These are phyloP conservation scores for Nomada flava DNA, from an alignment of 2,888 invertebrate species.

Conservation along the genomic window DNA sequence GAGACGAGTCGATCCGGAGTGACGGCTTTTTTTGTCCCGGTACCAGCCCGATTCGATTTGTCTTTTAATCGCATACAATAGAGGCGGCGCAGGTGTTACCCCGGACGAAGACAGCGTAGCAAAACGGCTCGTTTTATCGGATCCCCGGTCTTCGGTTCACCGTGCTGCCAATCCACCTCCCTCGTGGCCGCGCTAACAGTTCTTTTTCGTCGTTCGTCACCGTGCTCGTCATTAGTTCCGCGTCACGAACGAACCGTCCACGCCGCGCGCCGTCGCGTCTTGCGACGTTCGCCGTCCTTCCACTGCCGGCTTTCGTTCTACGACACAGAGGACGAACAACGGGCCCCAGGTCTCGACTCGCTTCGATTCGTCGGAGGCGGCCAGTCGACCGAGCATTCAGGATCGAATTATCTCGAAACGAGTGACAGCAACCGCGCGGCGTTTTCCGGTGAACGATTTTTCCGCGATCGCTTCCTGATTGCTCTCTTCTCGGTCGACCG, in stretches of 20 bases:
- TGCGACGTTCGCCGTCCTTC: constrained; percentile 37
- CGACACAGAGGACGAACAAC: not conserved
- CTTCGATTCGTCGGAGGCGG: constrained; percentile 18
- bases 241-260: constrained; percentile 70
- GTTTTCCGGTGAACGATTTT: constrained; percentile 77
- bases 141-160: constrained; percentile 32
- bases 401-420: constrained; percentile 4
- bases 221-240: constrained; percentile 77
- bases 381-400: not conserved
- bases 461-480: constrained; percentile 25
- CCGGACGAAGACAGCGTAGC: constrained; percentile 39
- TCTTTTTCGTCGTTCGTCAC: constrained; percentile 58
- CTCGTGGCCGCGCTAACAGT: constrained; percentile 37
- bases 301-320: not conserved
- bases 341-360: not conserved
- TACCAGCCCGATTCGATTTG: constrained; percentile 35
- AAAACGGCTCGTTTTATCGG: constrained; percentile 44
- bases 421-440: constrained; percentile 68
- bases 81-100: constrained; percentile 53
- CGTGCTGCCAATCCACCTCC: constrained; percentile 33
- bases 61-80: constrained; percentile 42
- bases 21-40: not conserved
- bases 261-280: constrained; percentile 32
- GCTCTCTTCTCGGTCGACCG: not conserved
- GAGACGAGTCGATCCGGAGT: constrained; percentile 28